phyloP scores from a whole-genome alignment of 2,888 invertebrate species.

The Tenthredo amoena region DNA sequence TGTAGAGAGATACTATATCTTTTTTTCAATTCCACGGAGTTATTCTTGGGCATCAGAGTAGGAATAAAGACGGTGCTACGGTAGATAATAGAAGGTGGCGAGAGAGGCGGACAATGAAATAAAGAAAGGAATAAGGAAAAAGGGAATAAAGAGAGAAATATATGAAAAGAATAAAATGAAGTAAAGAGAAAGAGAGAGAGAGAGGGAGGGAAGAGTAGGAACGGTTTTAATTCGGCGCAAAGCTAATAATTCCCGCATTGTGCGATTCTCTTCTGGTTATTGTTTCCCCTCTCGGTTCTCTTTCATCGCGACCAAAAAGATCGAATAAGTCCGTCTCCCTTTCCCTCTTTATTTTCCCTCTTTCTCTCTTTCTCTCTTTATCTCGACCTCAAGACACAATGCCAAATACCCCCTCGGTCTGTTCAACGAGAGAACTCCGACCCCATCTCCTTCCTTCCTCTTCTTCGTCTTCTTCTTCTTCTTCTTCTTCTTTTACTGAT shows the following conservation, averaged over 20 bases:
- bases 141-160: constrained; percentile 57
- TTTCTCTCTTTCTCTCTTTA: neutral
- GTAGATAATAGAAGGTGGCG: constrained; percentile 38
- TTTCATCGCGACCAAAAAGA: neutral
- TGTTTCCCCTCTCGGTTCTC: constrained; percentile 69
- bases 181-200: constrained; percentile 55
- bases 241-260: constrained; percentile 76
- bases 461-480: neutral
- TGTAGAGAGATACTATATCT: neutral
- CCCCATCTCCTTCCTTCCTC: neutral
- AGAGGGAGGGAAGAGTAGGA: constrained; percentile 62
- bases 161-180: constrained; percentile 55
- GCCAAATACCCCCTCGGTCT: constrained; percentile 68
- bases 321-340: constrained; percentile 13
- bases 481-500: neutral
- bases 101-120: constrained; percentile 39
- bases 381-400: constrained; percentile 10
- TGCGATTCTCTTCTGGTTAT: constrained; percentile 71
- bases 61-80: constrained; percentile 36
- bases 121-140: constrained; percentile 51
- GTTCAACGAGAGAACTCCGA: constrained; percentile 60
- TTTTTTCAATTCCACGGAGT: constrained; percentile 23
- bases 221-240: constrained; percentile 74
- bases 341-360: neutral
- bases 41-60: neutral